Conservation (phyloP, 1,140 invertebrate species). For the Drosophila rhopaloa region DNA sequence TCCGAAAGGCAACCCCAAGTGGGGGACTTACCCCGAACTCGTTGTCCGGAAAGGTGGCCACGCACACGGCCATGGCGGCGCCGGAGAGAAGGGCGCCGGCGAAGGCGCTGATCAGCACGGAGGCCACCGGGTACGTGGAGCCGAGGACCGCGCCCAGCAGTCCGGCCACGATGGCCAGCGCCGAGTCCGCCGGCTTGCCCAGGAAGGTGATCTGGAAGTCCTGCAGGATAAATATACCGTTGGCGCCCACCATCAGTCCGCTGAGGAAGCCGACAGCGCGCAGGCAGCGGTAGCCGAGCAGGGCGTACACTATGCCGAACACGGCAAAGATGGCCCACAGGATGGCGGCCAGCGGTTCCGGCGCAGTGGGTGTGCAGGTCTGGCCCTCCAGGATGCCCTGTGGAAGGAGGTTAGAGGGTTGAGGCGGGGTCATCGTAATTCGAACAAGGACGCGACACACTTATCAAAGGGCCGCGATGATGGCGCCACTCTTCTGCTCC, state of each 20-base stretch:
- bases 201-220: constrained; percentile 77
- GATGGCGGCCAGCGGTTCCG: constrained; percentile 74
- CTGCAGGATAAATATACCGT: constrained; percentile 79
- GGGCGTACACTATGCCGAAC: constrained; percentile 87
- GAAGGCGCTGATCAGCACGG: constrained; percentile 79
- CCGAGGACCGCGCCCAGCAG: constrained; percentile 78
- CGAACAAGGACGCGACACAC: constrained; percentile 65
- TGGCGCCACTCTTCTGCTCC: neutral
- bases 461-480: constrained; percentile 18
- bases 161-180: constrained; percentile 79
- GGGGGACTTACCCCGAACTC: constrained; percentile 79
- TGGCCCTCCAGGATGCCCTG: constrained; percentile 81
- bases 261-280: constrained; percentile 96
- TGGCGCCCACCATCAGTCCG: constrained; percentile 93
- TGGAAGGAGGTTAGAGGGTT: neutral
- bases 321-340: constrained; percentile 84
- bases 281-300: constrained; percentile 93
- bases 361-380: constrained; percentile 73
- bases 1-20: too few species aligned
- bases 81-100: constrained; percentile 79
- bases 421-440: constrained; percentile 29
- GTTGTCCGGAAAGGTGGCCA: constrained; percentile 84
- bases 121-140: constrained; percentile 82
- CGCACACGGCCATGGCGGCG: constrained; percentile 80
- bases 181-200: constrained; percentile 81